Evolutionary conservation across 2,113 vertebrate species (phyloP), one percentile per base, ranked within the genome.

Genomic region (Alethe castanea): DNA sequence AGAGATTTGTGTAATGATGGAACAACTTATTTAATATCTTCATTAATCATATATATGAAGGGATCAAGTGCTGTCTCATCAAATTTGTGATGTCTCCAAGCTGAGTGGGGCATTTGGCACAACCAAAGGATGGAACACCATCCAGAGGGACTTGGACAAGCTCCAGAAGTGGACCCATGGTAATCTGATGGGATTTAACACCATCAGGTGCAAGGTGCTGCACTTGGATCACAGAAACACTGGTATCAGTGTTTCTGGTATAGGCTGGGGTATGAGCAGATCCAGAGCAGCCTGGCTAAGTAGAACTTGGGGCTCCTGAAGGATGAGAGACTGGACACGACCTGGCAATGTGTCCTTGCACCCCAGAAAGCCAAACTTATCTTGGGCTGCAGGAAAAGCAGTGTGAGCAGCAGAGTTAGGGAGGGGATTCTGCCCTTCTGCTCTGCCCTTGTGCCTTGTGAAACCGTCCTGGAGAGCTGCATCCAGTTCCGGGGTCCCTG

Each of bases 391-490:
- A 29, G n/a, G 24, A 9, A 56, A 57, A 50, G 12, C 14, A 44
- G 6, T 0, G 0, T 36, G 59, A 5, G 12, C 67, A 65, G 26
- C 12, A 19, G 23, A 23, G 8, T 0, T 0, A 52, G 26, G 12
- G 19, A 50, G 33, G 19, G 5, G 12, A 52, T 52, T 24, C 22
- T 88, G 5, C 9, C 26, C 13, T 8, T 33, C 31, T 72, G 11
- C 35, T 57, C 50, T 33, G 44, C 6, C 5, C 50, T 26, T 28
- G 9, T 59, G 52, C 48, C 44, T 57, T 57, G 6, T 59, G 44
- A 52, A 18, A 57, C 12, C 14, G 36, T 19, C 26, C 26, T 52
- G 2, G 3, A 59, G 8, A 28, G 12, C 6, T 50, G 22, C 44
- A 28, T 23, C 31, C 26, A 28, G 9, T 1, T 35, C 42, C 23